phyloP scores from a whole-genome alignment of 2,888 invertebrate genomes.

The Parnassius glacialis region DNA sequence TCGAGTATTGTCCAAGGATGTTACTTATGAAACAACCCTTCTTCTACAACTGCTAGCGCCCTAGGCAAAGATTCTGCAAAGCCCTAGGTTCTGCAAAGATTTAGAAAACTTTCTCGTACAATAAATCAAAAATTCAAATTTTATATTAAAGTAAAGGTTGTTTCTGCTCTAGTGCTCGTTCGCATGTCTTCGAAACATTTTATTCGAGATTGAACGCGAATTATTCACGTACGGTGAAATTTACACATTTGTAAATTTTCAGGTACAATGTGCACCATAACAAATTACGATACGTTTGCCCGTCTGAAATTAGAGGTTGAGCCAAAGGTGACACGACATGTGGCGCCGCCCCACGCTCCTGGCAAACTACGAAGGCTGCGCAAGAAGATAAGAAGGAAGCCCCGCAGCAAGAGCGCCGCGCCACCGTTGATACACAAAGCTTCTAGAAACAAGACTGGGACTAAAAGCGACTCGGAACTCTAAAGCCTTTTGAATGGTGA shows the following conservation, averaged over 20 bases:
- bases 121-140: too few species aligned
- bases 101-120: too few species aligned
- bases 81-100: too few species aligned
- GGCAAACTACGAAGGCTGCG: conserved; percentile 57
- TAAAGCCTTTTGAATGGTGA: conserved; percentile 34
- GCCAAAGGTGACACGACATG: conserved; percentile 56
- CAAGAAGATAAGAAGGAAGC: conserved; percentile 56
- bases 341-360: conserved; percentile 46
- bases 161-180: too few species aligned
- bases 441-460: conserved; percentile 56
- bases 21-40: too few species aligned
- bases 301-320: conserved; percentile 70
- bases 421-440: conserved; percentile 51
- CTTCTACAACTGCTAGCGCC: too few species aligned
- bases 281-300: conserved; percentile 76
- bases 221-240: too few species aligned
- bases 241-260: conserved; percentile 20
- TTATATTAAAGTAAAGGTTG: too few species aligned
- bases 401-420: conserved; percentile 70
- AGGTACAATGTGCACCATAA: conserved; percentile 76
- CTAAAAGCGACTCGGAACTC: conserved; percentile 73
- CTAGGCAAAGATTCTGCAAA: too few species aligned
- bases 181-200: too few species aligned
- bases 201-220: too few species aligned
- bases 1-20: too few species aligned